phyloP scores from a whole-genome alignment of 2,113 vertebrate genomes.

The Gymnogyps californianus region DNA sequence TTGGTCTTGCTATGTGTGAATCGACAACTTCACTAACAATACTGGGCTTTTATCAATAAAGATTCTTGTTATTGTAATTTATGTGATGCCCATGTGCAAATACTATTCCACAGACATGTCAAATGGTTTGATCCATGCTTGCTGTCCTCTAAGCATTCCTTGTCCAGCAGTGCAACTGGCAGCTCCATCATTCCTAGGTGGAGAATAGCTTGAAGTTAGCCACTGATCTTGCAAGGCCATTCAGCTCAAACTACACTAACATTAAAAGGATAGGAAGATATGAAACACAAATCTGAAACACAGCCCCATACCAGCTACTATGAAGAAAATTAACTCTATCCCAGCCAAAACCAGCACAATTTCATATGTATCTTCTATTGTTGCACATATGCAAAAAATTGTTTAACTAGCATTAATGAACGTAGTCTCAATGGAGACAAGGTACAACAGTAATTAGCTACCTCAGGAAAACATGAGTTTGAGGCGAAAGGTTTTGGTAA shows the following conservation, averaged over 20 bases:
- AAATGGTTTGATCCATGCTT: background rate
- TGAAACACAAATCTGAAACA: background rate
- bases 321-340: background rate
- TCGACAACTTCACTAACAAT: background rate
- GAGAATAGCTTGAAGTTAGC: background rate
- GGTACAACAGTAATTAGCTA: background rate
- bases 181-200: fast-evolving
- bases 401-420: background rate
- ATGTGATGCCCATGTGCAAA: background rate
- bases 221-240: background rate
- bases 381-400: background rate
- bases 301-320: background rate
- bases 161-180: background rate
- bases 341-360: background rate
- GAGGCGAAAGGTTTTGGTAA: background rate
- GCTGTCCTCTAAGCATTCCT: background rate
- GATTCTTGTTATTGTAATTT: background rate
- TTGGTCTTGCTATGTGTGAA: background rate
- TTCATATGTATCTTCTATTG: background rate
- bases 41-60: background rate
- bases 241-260: background rate
- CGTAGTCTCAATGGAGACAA: background rate
- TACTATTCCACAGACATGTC: background rate
- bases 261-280: background rate
- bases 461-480: background rate